Evolutionary conservation across 2,888 invertebrate genomes (phyloP).

Genomic region (Galeopsomyia nigrocyanea): DNA sequence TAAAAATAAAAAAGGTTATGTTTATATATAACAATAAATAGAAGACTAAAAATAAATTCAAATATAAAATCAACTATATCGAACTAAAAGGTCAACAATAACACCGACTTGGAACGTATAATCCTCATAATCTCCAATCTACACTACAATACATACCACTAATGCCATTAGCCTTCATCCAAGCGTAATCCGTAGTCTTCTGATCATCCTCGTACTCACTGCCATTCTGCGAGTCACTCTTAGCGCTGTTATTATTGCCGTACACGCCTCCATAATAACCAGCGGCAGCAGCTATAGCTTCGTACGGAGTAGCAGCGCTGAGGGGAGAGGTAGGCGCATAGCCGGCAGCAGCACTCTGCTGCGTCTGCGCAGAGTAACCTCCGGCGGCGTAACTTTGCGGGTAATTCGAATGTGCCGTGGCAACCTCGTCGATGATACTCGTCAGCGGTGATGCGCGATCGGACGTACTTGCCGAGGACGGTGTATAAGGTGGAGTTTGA

Average conservation of each 20-base stretch:
- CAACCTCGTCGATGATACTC: slow-evolving; percentile 46
- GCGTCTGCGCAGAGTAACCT: slow-evolving; percentile 19
- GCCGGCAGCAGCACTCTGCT: background rate
- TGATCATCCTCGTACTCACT: slow-evolving; percentile 53
- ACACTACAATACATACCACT: slow-evolving; percentile 56
- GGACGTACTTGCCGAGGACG: slow-evolving; percentile 50
- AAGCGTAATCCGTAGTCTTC: slow-evolving; percentile 54
- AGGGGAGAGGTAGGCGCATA: background rate
- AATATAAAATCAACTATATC: too few relatives aligned
- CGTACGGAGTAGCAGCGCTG: background rate
- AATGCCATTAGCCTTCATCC: slow-evolving; percentile 60
- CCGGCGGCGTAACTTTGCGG: background rate
- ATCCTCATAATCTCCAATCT: too few relatives aligned
- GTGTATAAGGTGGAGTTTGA: slow-evolving; percentile 58
- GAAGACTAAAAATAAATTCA: background rate
- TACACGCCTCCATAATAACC: background rate
- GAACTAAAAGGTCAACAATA: too few relatives aligned
- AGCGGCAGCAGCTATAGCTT: background rate
- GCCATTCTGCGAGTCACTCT: slow-evolving; percentile 16
- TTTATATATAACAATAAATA: too few relatives aligned
- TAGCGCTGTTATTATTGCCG: slow-evolving; percentile 46
- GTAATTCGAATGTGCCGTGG: slow-evolving; percentile 14
- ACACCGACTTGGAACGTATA: too few relatives aligned
- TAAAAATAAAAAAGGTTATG: background rate
- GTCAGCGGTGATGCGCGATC: slow-evolving; percentile 51